Conservation (phyloP, 2,888 invertebrate species). For the Macrosoma leucophasiata region DNA sequence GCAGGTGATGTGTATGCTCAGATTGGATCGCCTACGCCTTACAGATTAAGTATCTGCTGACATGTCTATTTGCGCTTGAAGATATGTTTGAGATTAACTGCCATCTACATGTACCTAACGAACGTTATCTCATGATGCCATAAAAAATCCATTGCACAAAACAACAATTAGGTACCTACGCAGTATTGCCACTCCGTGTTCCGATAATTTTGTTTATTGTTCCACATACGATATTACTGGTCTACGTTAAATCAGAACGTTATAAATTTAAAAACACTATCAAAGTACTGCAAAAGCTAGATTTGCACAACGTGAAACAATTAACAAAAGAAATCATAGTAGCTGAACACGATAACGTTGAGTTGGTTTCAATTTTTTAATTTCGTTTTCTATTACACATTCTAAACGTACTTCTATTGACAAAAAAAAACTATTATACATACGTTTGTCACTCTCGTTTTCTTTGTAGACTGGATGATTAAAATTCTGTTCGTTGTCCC, state of each 20-base stretch:
- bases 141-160: no score
- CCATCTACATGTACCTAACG: conserved; percentile 27
- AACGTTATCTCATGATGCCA: no score
- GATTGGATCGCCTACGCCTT: conserved; percentile 51
- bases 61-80: conserved; percentile 47
- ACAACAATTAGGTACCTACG: no score
- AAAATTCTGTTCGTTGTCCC: conserved; percentile 34
- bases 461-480: conserved; percentile 38
- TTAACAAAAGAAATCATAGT: conserved; percentile 8
- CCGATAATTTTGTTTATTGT: no score
- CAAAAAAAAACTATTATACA: conserved; percentile 36
- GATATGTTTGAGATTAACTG: conserved; percentile 36
- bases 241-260: no score
- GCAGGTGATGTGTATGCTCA: conserved; percentile 39
- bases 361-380: conserved; percentile 28
- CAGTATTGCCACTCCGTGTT: no score
- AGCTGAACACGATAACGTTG: conserved; percentile 24
- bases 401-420: conserved; percentile 33
- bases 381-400: conserved; percentile 34
- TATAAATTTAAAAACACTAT: no score
- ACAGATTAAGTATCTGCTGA: conserved; percentile 44
- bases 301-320: no score
- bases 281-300: no score
- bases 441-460: conserved; percentile 44
- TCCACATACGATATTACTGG: no score